Conservation (phyloP, 2,888 invertebrate genomes). For the Lasioglossum zephyrum region DNA sequence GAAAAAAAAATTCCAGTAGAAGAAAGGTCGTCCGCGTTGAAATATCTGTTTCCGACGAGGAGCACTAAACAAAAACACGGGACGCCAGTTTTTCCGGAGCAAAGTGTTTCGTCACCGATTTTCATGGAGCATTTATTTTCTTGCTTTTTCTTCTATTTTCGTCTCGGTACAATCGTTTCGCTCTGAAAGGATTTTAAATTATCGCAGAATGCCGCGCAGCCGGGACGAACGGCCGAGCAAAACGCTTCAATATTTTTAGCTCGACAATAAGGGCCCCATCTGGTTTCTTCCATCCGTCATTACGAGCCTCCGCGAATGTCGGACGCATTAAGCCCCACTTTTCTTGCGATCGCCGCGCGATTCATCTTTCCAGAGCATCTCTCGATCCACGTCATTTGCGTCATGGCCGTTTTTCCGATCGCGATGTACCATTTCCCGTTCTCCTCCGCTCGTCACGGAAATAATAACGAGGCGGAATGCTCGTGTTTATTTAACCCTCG, state of each 20-base stretch:
- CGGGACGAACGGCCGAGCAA: not conserved
- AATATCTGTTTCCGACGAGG: not conserved
- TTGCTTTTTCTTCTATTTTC: not conserved
- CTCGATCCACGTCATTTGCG: conserved; percentile 46
- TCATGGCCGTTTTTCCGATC: conserved; percentile 27
- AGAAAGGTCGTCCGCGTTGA: not conserved
- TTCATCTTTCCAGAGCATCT: conserved; percentile 66
- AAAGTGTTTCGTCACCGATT: not conserved
- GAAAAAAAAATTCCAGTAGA: not conserved
- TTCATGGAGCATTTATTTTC: not conserved
- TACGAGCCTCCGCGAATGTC: conserved; percentile 38
- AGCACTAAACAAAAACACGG: not conserved
- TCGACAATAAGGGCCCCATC: conserved; percentile 49
- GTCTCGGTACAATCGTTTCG: not conserved
- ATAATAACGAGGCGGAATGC: conserved; percentile 16
- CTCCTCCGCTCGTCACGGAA: not conserved
- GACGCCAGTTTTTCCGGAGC: not conserved
- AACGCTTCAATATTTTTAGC: conserved; percentile 45
- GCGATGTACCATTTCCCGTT: conserved; percentile 13
- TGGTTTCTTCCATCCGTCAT: conserved; percentile 39
- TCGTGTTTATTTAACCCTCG: conserved; percentile 2
- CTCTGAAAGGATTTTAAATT: conserved; percentile 4
- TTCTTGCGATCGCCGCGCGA: conserved; percentile 37
- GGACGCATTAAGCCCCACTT: conserved; percentile 30
- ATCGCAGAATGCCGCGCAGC: not conserved